These are phyloP conservation scores for Corythornis cristatus DNA, from an alignment of 2,113 vertebrate genomes.

Conservation along the genomic window DNA sequence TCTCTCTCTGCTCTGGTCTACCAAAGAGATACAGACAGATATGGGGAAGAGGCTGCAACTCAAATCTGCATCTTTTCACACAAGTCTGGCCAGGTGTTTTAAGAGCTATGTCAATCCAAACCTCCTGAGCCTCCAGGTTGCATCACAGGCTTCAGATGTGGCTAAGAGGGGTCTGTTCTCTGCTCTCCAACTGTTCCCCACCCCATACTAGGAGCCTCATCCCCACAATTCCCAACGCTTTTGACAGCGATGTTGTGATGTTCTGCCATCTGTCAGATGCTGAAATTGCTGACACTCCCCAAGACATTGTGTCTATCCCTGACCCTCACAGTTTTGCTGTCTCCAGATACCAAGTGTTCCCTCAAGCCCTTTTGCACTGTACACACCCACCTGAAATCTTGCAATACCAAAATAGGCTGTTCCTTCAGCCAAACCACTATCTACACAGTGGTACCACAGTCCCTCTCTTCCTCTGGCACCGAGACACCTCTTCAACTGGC, in stretches of 20 bases:
- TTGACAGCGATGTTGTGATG: neutral
- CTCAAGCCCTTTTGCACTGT: neutral
- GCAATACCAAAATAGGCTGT: neutral
- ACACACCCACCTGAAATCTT: fast-evolving
- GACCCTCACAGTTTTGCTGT: neutral
- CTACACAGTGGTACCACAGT: neutral
- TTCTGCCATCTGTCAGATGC: neutral
- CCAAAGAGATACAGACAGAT: conserved; percentile 28
- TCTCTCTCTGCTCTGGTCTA: neutral
- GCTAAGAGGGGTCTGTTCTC: neutral
- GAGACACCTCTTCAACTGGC: neutral
- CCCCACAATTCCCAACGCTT: neutral
- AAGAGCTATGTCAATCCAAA: neutral
- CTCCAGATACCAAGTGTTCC: neutral
- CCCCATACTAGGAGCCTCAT: neutral
- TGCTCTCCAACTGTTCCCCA: neutral
- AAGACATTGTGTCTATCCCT: neutral
- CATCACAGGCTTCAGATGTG: neutral
- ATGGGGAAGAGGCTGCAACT: neutral
- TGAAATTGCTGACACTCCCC: neutral
- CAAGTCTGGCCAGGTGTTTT: neutral
- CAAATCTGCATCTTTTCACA: conserved; percentile 3
- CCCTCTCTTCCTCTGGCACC: neutral
- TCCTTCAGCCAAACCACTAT: neutral
- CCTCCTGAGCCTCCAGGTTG: neutral